Base-by-base conservation (phyloP, 2,113 vertebrate species). In the Cyanocitta stelleri region DNA sequence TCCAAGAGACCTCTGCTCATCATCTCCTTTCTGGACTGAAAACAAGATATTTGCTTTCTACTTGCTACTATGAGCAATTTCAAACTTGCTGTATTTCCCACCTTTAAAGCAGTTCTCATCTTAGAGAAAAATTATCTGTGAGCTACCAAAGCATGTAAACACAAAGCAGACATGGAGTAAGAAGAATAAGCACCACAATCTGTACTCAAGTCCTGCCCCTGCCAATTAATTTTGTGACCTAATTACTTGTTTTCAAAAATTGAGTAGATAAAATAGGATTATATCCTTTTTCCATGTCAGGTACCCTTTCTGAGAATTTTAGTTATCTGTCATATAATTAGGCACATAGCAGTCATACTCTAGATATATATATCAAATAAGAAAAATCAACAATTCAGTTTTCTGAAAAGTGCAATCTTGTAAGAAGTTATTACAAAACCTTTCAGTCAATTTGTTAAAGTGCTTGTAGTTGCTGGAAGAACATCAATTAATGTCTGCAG, bases 371-470 rank as follows among this genome's bases (percentile, higher is more conserved):
- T 27, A 56, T n/a, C 30, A 64, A 55, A 35, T n/a, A 84, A 58
- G 22, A 91, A 89, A 72, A 86, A 94, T 24, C 30, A 87, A 72
- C 55, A 72, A 20, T 46, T 86, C 35, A 33, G 43, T 91, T 49
- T 52, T 69, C 58, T 52, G 41, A 75, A 84, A 79, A 82, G 39
- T 26, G 33, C 23, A 35, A 80, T 89, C 95, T 67, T 67, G 19
- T 73, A 74, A 37, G 21, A 61, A 88, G 64, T 86, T 93, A 89
- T 72, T 95, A 91, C 26, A 91, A 94, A 84, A 67, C 24, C 43
- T 80, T 94, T 88, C 68, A 81, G 73, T 58, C 39, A 29, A 76
- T 95, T 96, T 95, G 48, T 74, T 96, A 56, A 95, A 96, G 56
- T 58, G 72, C 52, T 78, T 11, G 3, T 23, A 82, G 83, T 29